Evolutionary conservation across 2,797 vertebrate species (phyloP), one percentile per base, ranked within the genome.

Genomic region (Mastacembelus armatus): DNA sequence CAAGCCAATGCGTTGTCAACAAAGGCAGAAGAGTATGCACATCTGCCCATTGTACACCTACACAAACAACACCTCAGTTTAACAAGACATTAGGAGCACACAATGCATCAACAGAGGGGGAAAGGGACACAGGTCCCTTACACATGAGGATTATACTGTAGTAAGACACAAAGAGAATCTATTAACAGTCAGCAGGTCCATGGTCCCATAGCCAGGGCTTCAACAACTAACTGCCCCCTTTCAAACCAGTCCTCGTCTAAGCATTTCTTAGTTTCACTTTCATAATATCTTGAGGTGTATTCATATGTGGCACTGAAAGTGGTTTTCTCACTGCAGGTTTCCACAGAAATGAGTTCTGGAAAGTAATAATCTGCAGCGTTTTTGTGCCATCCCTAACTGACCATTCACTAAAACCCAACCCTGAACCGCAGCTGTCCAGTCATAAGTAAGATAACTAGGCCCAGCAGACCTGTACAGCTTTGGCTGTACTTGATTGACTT

Each of bases 151-250:
- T n/a, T 79, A 85, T 78, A 89, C 55, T 81, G 69, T 74, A 84
- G 57, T 66, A 80, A 85, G 87, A 89, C 81, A 90, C 78, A 77
- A 72, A 82, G 69, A 88, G 55, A 73, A 85, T 88, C 71, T 84
- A 87, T 85, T 90, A 91, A 92, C 87, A 91, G 91, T 92, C 91
- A 84, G 77, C 86, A 90, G 81, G 85, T 89, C 81, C 84, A 88
- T 91, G 88, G 89, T 90, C 85, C 84, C 62, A 21, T 64, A 77
- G 71, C 61, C 5, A 52, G 75, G 85, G 84, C 78, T 65, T 78
- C 54, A 56, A 67, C 72, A 16, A 19, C 78, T 52, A 73, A 50
- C 61, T 40, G 67, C 66, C 84, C 71, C 54, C 52, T 48, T 38
- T 71, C 69, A 71, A 59, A 66, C 66, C 69, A 43, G 70, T 49